Percentiles rank a stretch among this genome's conserved stretches.
Conservation (phyloP, 37 sponge, comb jelly and placozoan species). For the Petrosia ficiformis region DNA sequence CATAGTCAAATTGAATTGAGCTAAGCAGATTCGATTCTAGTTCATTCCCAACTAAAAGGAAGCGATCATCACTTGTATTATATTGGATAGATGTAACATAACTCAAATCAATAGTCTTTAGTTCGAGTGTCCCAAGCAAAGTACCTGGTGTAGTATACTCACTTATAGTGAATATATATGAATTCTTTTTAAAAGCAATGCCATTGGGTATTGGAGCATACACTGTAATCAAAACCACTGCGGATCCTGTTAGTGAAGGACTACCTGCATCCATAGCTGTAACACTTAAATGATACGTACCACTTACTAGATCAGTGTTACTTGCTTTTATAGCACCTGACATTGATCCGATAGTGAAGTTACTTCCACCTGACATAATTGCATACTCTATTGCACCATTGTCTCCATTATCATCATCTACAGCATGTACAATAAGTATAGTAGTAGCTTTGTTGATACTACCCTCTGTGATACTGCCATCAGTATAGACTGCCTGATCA, state of each 20-base stretch:
- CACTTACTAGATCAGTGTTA: neutral
- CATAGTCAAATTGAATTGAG: neutral
- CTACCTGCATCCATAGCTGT: neutral
- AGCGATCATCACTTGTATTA: neutral
- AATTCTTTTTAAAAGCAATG: neutral
- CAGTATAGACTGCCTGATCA: neutral
- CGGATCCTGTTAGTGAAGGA: neutral
- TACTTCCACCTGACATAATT: neutral
- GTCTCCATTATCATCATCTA: neutral
- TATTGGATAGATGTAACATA: neutral
- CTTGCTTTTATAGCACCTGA: neutral
- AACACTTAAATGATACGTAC: neutral
- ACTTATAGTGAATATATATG: neutral
- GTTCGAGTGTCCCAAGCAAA: neutral
- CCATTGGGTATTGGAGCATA: neutral
- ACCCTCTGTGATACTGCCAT: neutral
- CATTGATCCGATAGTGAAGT: neutral
- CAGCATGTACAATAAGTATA: neutral
- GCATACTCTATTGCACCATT: neutral
- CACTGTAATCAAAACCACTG: neutral
- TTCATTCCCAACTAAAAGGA: neutral
- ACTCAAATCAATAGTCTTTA: neutral
- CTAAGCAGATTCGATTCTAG: neutral
- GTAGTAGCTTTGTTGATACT: neutral
- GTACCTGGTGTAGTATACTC: neutral